Evolutionary conservation across 2,888 invertebrate species (phyloP), one percentile per base, ranked within the genome.

Genomic region (Dynastes grantii): DNA sequence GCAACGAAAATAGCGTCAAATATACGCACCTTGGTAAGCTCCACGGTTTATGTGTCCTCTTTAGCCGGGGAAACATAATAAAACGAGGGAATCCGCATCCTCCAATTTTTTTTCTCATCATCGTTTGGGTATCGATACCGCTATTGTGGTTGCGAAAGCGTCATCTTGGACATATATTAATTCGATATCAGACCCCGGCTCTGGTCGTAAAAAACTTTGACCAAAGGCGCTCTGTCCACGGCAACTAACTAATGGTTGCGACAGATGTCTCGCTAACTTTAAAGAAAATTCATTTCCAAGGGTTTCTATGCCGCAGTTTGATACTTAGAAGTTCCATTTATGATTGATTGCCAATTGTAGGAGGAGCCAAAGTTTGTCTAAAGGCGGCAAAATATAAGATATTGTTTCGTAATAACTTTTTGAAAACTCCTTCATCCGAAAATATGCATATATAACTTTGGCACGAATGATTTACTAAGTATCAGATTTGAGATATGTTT

Each of bases 81-180:
- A 32, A 22, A 29, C 29, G 5, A 27, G 51, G 9, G 11, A 6
- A 27, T 16, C 49, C 11, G 9, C n/a, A 51, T 29, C 51, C 0
- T 49, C 6, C 8, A 29, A 40, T 11, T n/a, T 9, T 4, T 53
- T 27, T 68, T 51, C 49, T 22, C 67, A 13, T 68, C 16, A 68
- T 49, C 49, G 22, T 61, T 61, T 9, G 32, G 32, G 29, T 22
- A 63, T 63, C 49, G 40, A 51, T 27, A 51, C 29, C 22, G 68
- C 3, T 51, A 29, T 11, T 68, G 51, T 6, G 13, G 68, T 53
- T 13, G 11, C 29, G 49, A 68, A n/a, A 29, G 61, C 73, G 73
- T 61, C 73, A 75, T 75, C 73, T 75, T 75, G 73, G 27, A 75
- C 73, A 45, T 27, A 71, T 55, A 71, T 75, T 61, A 75, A 75